Conservation (phyloP, 53 echinoderm and acorn worm species). For the Echinometra lucunter region DNA sequence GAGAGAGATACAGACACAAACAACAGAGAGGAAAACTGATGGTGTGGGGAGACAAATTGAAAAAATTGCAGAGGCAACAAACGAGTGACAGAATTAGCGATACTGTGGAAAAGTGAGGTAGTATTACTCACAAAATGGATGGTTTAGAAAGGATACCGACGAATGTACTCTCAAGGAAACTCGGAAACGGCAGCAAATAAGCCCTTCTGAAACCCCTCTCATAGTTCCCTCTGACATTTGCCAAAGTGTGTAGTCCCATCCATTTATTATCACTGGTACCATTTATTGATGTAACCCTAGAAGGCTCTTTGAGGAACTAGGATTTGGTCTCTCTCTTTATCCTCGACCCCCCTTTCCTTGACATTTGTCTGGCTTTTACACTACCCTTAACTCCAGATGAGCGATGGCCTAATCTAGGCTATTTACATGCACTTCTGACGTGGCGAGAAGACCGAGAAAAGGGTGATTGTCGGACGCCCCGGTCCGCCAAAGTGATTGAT, state of each 20-base stretch:
- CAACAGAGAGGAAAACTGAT: too few relatives aligned
- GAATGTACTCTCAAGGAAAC: background rate
- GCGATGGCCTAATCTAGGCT: conserved; percentile 37
- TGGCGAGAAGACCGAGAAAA: background rate
- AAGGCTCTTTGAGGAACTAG: background rate
- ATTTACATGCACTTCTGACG: conserved; percentile 42
- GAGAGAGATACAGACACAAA: too few relatives aligned
- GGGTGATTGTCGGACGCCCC: background rate
- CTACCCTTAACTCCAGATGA: conserved; percentile 4
- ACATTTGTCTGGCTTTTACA: conserved; percentile 19
- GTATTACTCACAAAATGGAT: background rate
- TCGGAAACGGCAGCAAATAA: background rate
- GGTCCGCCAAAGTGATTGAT: background rate
- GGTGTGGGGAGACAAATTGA: too few relatives aligned
- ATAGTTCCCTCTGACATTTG: conserved; percentile 6
- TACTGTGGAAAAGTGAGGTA: background rate
- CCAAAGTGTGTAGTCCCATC: conserved; percentile 36
- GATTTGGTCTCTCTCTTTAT: conserved; percentile 8
- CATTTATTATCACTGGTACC: conserved; percentile 19
- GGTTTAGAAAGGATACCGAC: background rate
- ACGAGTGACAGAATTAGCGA: background rate
- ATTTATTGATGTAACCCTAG: conserved; percentile 38
- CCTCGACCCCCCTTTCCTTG: background rate
- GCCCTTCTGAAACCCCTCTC: background rate
- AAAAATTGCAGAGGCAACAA: background rate